phyloP scores from a whole-genome alignment of 2,113 vertebrate genomes.

The Ariopsis seemanni region DNA sequence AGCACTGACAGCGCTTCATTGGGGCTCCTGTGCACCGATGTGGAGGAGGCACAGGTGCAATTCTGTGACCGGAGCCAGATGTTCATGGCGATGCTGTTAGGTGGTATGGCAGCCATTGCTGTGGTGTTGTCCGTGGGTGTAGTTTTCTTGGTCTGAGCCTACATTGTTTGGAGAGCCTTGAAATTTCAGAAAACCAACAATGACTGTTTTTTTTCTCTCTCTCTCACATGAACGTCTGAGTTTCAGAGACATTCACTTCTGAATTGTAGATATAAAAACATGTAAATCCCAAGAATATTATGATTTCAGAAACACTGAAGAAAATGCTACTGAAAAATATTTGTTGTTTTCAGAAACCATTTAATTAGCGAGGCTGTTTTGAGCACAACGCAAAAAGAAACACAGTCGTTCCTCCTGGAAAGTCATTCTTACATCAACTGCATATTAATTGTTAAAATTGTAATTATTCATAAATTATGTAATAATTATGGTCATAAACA shows the following conservation, averaged over 20 bases:
- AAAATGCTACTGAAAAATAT: not conserved
- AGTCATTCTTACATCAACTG: not conserved
- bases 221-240: not conserved
- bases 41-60: conserved; percentile 63
- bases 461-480: conserved; percentile 1
- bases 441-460: not conserved
- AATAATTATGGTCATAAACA: not conserved
- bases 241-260: not conserved
- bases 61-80: conserved; percentile 52
- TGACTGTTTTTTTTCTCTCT: not conserved
- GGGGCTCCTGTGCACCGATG: conserved; percentile 64
- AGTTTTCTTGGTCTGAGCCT: conserved; percentile 59
- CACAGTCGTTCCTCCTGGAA: not conserved
- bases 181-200: not conserved
- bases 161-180: not conserved
- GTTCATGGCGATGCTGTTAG: conserved; percentile 55
- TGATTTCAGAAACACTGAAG: not conserved
- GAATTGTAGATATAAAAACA: not conserved
- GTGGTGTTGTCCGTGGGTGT: conserved; percentile 61
- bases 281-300: not conserved
- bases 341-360: not conserved
- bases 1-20: conserved; percentile 67
- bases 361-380: not conserved
- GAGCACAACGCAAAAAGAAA: not conserved
- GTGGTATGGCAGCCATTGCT: conserved; percentile 54